Conservation (phyloP, 2,888 invertebrate genomes). For the Argyresthia albistria region DNA sequence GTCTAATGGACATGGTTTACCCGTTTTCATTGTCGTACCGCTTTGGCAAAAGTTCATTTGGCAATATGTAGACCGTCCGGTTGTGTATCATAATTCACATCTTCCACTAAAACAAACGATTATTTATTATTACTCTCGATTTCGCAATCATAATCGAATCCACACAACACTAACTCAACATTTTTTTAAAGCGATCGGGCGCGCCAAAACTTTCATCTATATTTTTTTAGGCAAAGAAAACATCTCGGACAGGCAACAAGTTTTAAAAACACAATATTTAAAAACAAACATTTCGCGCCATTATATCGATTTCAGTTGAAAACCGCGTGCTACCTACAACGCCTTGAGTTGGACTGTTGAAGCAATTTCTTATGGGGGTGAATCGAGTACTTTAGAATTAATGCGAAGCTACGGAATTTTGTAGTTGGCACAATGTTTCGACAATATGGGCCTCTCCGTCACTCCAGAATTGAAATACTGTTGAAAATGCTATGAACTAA, state of each 20-base stretch:
- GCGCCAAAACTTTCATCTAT: no score
- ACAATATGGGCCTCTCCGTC: no score
- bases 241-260: no score
- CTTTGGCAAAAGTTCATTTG: constrained; percentile 61
- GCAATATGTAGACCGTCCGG: constrained; percentile 61
- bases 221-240: no score
- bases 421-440: no score
- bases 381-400: neutral
- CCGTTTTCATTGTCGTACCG: constrained; percentile 52
- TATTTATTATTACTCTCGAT: neutral
- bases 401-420: no score
- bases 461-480: no score
- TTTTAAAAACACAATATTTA: neutral
- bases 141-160: neutral
- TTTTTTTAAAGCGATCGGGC: neutral
- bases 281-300: constrained; percentile 1
- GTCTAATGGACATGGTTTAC: constrained; percentile 24
- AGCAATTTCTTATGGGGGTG: constrained; percentile 2
- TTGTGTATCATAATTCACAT: constrained; percentile 49
- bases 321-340: neutral
- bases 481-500: no score
- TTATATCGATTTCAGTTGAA: neutral
- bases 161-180: neutral
- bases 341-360: neutral
- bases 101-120: neutral